These are phyloP conservation scores for Ctenoplectra terminalis DNA, from an alignment of 1,140 invertebrate genomes.

Conservation along the genomic window DNA sequence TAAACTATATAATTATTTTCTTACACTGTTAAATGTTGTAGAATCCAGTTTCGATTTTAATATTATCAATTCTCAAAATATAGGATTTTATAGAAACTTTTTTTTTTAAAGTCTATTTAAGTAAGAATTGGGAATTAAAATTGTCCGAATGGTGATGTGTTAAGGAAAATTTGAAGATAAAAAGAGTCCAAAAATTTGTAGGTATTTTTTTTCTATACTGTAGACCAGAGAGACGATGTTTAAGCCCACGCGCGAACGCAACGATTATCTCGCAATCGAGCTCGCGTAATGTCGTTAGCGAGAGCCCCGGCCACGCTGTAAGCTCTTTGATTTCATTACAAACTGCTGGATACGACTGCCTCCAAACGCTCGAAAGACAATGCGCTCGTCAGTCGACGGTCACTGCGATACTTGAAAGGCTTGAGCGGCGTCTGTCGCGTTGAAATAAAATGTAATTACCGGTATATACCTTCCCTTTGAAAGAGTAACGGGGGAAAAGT, in stretches of 20 bases:
- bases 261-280: conserved; percentile 23
- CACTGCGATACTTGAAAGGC: conserved; percentile 25
- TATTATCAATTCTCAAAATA: too few species aligned
- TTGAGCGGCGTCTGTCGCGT: conserved; percentile 21
- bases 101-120: too few species aligned
- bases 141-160: too few species aligned
- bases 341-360: neutral
- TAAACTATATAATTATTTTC: too few species aligned
- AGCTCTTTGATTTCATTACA: conserved; percentile 38
- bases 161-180: too few species aligned
- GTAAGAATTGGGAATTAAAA: too few species aligned
- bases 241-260: neutral
- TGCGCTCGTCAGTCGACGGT: neutral
- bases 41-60: too few species aligned
- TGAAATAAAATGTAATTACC: conserved; percentile 12
- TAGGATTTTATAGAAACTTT: too few species aligned
- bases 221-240: neutral
- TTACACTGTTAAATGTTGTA: too few species aligned
- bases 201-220: too few species aligned
- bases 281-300: conserved; percentile 23
- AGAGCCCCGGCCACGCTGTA: neutral
- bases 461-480: neutral
- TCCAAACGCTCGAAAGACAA: conserved; percentile 19
- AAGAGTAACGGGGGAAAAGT: neutral
- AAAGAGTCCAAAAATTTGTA: too few species aligned